Conservation (phyloP, 64 coral and sea anemone species). For the Cladopsammia gracilis region DNA sequence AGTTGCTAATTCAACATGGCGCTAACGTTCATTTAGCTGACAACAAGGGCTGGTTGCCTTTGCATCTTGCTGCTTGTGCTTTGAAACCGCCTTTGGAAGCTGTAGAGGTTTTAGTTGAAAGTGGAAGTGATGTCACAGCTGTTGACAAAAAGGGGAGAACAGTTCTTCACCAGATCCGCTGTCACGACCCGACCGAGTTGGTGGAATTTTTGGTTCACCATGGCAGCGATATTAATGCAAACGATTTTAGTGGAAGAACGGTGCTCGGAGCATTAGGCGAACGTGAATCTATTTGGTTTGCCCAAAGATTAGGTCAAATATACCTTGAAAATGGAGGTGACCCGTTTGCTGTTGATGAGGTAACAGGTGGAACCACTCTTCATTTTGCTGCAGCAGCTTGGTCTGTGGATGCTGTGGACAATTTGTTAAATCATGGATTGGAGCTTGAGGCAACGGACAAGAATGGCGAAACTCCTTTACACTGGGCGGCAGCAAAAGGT, state of each 20-base stretch:
- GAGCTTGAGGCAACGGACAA: slow-evolving; percentile 6
- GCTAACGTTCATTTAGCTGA: slow-evolving; percentile 58
- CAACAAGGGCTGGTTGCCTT: slow-evolving; percentile 10
- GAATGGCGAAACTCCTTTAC: slow-evolving; percentile 38
- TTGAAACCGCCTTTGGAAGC: too few species aligned
- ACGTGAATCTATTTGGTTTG: background rate
- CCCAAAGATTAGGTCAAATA: background rate
- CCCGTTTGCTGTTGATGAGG: background rate
- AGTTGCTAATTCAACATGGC: slow-evolving; percentile 59
- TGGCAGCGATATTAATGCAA: background rate
- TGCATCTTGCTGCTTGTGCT: background rate
- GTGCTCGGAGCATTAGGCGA: background rate
- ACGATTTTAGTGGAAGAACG: background rate
- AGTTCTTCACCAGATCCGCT: background rate
- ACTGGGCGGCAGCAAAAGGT: slow-evolving; percentile 14
- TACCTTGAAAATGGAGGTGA: background rate
- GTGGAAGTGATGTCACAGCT: background rate
- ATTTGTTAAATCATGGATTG: background rate
- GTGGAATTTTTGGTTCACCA: background rate
- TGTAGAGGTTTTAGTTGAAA: background rate
- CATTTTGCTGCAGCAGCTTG: background rate
- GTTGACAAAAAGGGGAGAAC: background rate
- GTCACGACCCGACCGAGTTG: too few species aligned
- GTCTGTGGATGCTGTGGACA: background rate
- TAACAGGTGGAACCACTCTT: background rate